A percentile compares a stretch with the other conserved stretches of the same genome.
Evolutionary conservation across 92 coral and sea anemone species (phyloP).

Genomic region (Anthopleura xanthogrammica): DNA sequence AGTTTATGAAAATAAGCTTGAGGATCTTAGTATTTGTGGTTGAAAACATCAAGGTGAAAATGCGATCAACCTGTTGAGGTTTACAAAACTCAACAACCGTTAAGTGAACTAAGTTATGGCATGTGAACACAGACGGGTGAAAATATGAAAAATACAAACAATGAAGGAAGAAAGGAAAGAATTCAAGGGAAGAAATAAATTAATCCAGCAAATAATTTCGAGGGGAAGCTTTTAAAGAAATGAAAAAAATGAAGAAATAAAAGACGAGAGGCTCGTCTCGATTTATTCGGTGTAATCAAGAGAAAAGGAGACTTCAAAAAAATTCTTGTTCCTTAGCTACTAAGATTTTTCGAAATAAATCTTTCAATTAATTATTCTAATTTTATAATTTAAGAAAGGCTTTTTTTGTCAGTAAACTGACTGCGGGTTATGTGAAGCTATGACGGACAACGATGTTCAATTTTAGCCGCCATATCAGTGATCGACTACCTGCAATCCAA

Average conservation of each 20-base stretch:
- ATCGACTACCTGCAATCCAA: background rate
- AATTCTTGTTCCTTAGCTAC: too few relatives aligned
- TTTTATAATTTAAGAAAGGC: too few relatives aligned
- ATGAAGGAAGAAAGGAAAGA: background rate
- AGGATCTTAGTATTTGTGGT: background rate
- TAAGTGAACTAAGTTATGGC: background rate
- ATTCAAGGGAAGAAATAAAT: background rate
- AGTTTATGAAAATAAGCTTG: background rate
- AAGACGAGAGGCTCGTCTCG: too few relatives aligned
- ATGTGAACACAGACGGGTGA: background rate
- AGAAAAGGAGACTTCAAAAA: too few relatives aligned
- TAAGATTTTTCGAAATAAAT: too few relatives aligned
- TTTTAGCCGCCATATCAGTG: background rate
- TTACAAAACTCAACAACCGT: background rate
- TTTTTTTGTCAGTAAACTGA: too few relatives aligned
- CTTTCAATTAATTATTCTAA: too few relatives aligned
- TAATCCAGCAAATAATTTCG: background rate
- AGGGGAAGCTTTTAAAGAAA: background rate
- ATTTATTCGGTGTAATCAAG: too few relatives aligned
- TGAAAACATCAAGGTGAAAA: background rate
- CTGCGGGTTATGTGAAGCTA: too few relatives aligned
- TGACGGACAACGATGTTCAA: background rate
- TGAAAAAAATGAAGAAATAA: too few relatives aligned
- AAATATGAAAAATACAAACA: background rate
- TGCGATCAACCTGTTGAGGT: conserved; percentile 6